Evolutionary conservation across 2,797 vertebrate genomes (phyloP).

Genomic region (Phyllotis vaccarum): DNA sequence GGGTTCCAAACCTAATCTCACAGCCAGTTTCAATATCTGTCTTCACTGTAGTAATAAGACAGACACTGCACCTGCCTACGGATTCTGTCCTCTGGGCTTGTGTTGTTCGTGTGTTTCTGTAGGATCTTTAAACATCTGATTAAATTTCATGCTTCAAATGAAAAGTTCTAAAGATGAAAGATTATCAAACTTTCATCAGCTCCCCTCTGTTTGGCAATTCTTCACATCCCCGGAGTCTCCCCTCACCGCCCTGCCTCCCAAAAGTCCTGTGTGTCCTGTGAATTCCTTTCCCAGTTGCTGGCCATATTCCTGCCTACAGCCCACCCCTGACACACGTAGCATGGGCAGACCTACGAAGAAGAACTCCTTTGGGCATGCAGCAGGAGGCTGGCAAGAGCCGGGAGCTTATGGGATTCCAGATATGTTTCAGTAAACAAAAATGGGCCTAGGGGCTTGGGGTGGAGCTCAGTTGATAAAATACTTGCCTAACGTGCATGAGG

Average conservation of each 20-base stretch:
- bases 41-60: conserved; percentile 44
- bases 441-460: not conserved
- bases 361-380: not conserved
- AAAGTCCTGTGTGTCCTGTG: not conserved
- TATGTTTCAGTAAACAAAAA: not conserved
- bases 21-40: conserved; percentile 66
- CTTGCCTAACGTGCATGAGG: not conserved
- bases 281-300: not conserved
- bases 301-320: not conserved
- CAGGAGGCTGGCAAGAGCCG: not conserved
- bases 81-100: not conserved
- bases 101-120: conserved; percentile 44
- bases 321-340: not conserved
- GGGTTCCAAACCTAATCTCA: conserved; percentile 61
- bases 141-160: conserved; percentile 70
- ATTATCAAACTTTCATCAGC: conserved; percentile 58
- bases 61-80: conserved; percentile 58
- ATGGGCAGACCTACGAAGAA: not conserved
- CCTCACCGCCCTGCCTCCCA: not conserved
- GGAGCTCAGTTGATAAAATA: not conserved
- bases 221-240: not conserved
- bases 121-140: conserved; percentile 73
- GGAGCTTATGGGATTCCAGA: not conserved
- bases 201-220: not conserved
- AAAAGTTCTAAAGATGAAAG: conserved; percentile 74